Conservation (phyloP, 2,888 invertebrate genomes). For the Choreutis nemorana region DNA sequence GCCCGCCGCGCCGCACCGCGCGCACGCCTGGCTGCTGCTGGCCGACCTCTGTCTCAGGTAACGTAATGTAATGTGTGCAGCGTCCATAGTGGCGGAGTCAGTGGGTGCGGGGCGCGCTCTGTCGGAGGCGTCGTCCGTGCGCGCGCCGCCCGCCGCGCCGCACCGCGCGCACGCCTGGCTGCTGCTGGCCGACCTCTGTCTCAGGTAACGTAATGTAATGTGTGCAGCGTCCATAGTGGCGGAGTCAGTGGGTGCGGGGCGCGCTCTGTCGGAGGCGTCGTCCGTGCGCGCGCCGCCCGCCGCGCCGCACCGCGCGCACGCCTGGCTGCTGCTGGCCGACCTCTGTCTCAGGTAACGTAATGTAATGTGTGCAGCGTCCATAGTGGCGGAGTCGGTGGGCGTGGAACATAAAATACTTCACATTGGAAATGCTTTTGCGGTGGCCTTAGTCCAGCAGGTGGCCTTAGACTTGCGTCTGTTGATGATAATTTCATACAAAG, state of each 20-base stretch:
- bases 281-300: constrained; percentile 22
- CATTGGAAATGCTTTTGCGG: too few relatives aligned
- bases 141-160: constrained; percentile 18
- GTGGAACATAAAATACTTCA: too few relatives aligned
- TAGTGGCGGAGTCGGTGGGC: too few relatives aligned
- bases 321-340: constrained; percentile 88
- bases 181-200: constrained; percentile 83
- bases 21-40: constrained; percentile 78
- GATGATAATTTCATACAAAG: too few relatives aligned
- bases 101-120: constrained; percentile 90
- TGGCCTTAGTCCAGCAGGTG: too few relatives aligned
- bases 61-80: too few relatives aligned
- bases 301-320: constrained; percentile 21
- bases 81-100: constrained; percentile 86
- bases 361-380: too few relatives aligned
- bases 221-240: constrained; percentile 85
- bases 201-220: too few relatives aligned
- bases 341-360: constrained; percentile 72
- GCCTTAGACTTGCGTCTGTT: too few relatives aligned
- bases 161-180: constrained; percentile 71
- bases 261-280: constrained; percentile 89
- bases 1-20: constrained; percentile 13
- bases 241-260: constrained; percentile 87
- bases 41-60: constrained; percentile 80
- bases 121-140: constrained; percentile 76